These are phyloP conservation scores for Dendrolimus houi DNA, from an alignment of 2,888 invertebrate species.

Conservation along the genomic window DNA sequence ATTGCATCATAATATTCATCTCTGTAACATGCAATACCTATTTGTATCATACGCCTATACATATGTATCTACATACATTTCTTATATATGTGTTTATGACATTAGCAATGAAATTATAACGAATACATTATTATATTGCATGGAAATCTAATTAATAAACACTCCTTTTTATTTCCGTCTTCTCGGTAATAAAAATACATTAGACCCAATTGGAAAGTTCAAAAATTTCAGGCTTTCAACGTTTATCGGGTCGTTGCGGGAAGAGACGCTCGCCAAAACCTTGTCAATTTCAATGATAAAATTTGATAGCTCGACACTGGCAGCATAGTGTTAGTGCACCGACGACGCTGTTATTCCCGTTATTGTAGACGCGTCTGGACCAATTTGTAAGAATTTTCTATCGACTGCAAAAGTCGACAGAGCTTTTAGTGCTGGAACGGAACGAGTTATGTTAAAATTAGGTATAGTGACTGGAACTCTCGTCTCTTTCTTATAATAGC, in stretches of 20 bases:
- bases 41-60: no score
- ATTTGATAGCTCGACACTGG: slow-evolving; percentile 49
- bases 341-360: slow-evolving; percentile 33
- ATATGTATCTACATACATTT: no score
- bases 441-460: no score
- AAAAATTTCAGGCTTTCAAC: slow-evolving; percentile 14
- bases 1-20: no score
- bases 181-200: not conserved
- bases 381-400: slow-evolving; percentile 27
- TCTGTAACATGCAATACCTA: no score
- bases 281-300: slow-evolving; percentile 63
- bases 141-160: no score
- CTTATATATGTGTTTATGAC: no score
- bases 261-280: slow-evolving; percentile 53
- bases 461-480: not conserved
- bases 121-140: no score
- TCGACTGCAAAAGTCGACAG: not conserved
- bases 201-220: slow-evolving; percentile 1
- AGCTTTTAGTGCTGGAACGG: not conserved
- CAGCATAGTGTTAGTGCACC: slow-evolving; percentile 23
- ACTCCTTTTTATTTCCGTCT: no score
- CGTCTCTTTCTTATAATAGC: no score
- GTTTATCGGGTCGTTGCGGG: slow-evolving; percentile 32
- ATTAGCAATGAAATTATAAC: no score
- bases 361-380: slow-evolving; percentile 39